Conservation (phyloP, 23 tunicate species). For the Botrylloides violaceus region DNA sequence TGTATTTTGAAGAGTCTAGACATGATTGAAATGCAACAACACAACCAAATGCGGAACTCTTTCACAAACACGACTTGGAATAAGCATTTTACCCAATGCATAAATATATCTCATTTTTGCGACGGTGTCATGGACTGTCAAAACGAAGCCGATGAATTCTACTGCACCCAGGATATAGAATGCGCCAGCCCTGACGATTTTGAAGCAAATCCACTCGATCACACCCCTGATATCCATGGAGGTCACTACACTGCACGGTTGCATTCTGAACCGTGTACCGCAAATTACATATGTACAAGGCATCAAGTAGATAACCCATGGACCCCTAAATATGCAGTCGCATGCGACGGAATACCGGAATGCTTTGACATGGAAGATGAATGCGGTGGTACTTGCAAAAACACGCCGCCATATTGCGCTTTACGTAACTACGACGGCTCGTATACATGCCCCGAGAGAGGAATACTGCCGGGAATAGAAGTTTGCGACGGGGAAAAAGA, state of each 20-base stretch:
- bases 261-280: neutral
- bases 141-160: conserved; percentile 57
- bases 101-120: conserved; percentile 27
- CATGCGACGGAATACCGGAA: conserved; percentile 71
- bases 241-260: neutral
- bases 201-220: neutral
- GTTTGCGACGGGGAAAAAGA: conserved; percentile 50
- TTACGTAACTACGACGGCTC: conserved; percentile 28
- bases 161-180: conserved; percentile 14
- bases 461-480: conserved; percentile 36
- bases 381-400: conserved; percentile 29
- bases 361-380: conserved; percentile 83
- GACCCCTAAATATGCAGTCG: conserved; percentile 42
- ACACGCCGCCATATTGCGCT: conserved; percentile 23
- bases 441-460: conserved; percentile 32
- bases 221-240: too few relatives aligned
- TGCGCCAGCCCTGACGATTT: neutral
- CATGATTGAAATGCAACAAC: too few relatives aligned
- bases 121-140: conserved; percentile 50
- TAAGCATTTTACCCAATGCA: conserved; percentile 22
- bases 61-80: neutral
- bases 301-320: conserved; percentile 28
- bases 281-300: conserved; percentile 12
- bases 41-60: too few relatives aligned
- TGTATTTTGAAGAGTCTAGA: conserved; percentile 25